These are phyloP conservation scores for Thereuonema tuberculata DNA, from an alignment of 1,140 invertebrate genomes.

Conservation along the genomic window DNA sequence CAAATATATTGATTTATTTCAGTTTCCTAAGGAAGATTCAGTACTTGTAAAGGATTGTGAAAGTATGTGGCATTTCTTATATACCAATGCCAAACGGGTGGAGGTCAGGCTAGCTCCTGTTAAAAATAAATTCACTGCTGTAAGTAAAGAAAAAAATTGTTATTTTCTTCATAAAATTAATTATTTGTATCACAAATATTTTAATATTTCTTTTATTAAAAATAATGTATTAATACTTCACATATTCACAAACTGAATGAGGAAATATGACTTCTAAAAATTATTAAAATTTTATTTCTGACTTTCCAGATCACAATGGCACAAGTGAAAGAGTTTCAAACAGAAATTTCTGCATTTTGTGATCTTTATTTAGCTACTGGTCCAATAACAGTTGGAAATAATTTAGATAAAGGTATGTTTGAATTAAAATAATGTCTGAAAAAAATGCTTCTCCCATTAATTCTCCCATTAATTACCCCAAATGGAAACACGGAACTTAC, in stretches of 20 bases:
- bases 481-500: no score
- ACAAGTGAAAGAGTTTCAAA: conserved; percentile 55
- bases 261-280: background rate
- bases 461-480: no score
- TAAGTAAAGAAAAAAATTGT: conserved; percentile 17
- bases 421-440: conserved; percentile 38
- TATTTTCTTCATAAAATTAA: background rate
- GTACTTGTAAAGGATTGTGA: background rate
- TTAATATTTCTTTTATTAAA: no score
- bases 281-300: background rate
- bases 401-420: conserved; percentile 59
- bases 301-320: conserved; percentile 39
- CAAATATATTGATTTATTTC: no score
- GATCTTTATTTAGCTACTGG: conserved; percentile 56
- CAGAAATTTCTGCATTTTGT: conserved; percentile 48
- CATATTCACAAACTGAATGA: no score
- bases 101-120: conserved; percentile 32
- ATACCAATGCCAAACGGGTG: conserved; percentile 32
- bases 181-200: no score
- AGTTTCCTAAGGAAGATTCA: background rate
- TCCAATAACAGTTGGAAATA: conserved; percentile 54
- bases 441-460: background rate
- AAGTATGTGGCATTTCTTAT: conserved; percentile 27
- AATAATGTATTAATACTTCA: no score
- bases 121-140: conserved; percentile 52